phyloP scores from a whole-genome alignment of 2,888 invertebrate species.

The Lathronympha strigana region DNA sequence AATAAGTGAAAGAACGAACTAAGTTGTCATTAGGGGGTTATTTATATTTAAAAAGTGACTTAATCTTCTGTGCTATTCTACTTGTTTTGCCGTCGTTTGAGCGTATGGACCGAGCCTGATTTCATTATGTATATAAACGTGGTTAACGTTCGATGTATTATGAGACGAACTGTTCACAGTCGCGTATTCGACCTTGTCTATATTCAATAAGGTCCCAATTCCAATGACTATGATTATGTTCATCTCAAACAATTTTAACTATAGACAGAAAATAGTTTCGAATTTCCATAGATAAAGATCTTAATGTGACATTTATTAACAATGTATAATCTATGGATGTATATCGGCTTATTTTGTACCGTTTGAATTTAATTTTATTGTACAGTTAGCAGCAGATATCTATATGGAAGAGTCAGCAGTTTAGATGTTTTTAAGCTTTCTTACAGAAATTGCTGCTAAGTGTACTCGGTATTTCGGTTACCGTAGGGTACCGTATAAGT shows the following conservation, averaged over 20 bases:
- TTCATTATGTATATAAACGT: background rate
- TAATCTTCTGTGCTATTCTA: background rate
- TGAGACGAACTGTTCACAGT: background rate
- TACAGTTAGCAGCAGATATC: conserved; percentile 1
- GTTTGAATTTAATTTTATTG: background rate
- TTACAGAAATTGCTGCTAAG: background rate
- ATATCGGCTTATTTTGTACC: background rate
- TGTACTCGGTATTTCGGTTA: conserved; percentile 7
- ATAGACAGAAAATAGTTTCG: background rate
- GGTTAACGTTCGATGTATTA: background rate
- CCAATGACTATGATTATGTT: background rate
- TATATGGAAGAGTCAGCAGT: background rate
- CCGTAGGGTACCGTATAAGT: conserved; percentile 16
- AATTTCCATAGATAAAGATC: background rate
- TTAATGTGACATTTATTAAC: background rate
- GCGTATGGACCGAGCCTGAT: background rate
- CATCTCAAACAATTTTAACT: background rate
- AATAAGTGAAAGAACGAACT: background rate
- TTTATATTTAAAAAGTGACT: background rate
- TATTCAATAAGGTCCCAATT: background rate
- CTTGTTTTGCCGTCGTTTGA: background rate
- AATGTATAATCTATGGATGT: background rate
- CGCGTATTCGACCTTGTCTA: background rate
- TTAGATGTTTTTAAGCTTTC: background rate
- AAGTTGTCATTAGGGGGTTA: background rate